Evolutionary conservation across 2,888 invertebrate species (phyloP), one percentile per base, ranked within the genome.

Genomic region (Galeopsomyia nigrocyanea): DNA sequence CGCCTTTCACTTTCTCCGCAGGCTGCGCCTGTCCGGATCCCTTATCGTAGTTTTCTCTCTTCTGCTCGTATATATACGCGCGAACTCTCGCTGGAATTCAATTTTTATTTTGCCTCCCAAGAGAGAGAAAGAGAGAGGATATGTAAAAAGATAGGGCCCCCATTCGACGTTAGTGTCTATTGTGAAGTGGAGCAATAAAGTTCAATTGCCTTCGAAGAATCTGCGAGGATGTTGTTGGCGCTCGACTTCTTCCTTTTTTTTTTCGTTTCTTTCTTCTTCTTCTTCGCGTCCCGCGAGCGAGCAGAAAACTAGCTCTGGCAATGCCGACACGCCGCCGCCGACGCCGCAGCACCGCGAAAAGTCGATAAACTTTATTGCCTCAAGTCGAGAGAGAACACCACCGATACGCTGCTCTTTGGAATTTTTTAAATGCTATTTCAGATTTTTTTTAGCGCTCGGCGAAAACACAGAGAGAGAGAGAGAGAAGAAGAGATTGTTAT

Each of bases 1-100:
- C 57, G 73, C 69, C 51, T 19, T 39, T 39, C 63, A 53, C 62
- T 75, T 39, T 26, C 58, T 39, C 16, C n/a, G n/a, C 16, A 10
- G 7, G 39, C 50, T 50, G 56, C n/a, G n/a, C n/a, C 46, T 46
- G 13, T 31, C n/a, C 53, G 16, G 19, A 57, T n/a, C 49, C 53
- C 56, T 69, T 61, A 61, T 69, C 63, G 39, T 57, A 51, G 50
- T 61, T 68, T 63, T 51, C 58, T 58, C 58, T 19, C 47, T 58
- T 22, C 61, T 17, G 14, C 31, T 19, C n/a, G n/a, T n/a, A n/a
- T n/a, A n/a, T n/a, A n/a, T 13, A 13, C 39, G 39, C 39, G 39
- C 39, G 7, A 39, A 10, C 39, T 39, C 39, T 39, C 39, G 13
- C 53, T 13, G 51, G 51, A 53, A 53, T 68, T 60, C 60, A 63